Percentiles rank a stretch among this genome's conserved stretches.
Evolutionary conservation across 2,888 invertebrate genomes (phyloP).

Genomic region (Hydroisotoma schaefferi): DNA sequence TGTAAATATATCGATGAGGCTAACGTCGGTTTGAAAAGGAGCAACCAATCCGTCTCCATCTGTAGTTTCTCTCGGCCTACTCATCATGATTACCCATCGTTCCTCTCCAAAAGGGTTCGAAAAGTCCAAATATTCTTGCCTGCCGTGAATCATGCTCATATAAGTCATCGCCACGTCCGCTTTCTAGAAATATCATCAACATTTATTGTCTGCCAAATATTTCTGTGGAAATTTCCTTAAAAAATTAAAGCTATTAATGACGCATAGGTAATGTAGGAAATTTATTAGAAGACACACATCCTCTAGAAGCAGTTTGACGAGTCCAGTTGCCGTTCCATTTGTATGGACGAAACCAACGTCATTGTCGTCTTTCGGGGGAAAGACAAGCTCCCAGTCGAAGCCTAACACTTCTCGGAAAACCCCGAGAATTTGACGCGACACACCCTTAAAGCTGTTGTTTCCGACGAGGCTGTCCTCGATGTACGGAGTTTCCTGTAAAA

Average conservation of each 20-base stretch:
- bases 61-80: slow-evolving; percentile 74
- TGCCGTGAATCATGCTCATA: slow-evolving; percentile 64
- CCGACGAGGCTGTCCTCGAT: slow-evolving; percentile 20
- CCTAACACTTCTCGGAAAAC: slow-evolving; percentile 66
- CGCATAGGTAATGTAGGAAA: not conserved
- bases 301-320: slow-evolving; percentile 62
- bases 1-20: slow-evolving; percentile 51
- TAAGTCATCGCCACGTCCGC: slow-evolving; percentile 77
- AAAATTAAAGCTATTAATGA: not conserved
- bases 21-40: slow-evolving; percentile 66
- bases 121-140: slow-evolving; percentile 60
- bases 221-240: not conserved
- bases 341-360: slow-evolving; percentile 57
- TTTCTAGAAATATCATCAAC: slow-evolving; percentile 56
- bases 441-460: slow-evolving; percentile 55
- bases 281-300: slow-evolving; percentile 55
- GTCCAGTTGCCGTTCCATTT: slow-evolving; percentile 54
- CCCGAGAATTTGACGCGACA: slow-evolving; percentile 68
- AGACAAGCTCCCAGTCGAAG: slow-evolving; percentile 68
- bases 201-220: not conserved
- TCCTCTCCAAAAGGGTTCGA: slow-evolving; percentile 68
- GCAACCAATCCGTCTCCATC: slow-evolving; percentile 77
- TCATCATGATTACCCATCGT: slow-evolving; percentile 74
- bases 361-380: slow-evolving; percentile 59
- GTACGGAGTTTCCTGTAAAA: slow-evolving; percentile 43